These are phyloP conservation scores for Scaptomyza polygonia DNA, from an alignment of 2,888 invertebrate genomes.

Conservation along the genomic window DNA sequence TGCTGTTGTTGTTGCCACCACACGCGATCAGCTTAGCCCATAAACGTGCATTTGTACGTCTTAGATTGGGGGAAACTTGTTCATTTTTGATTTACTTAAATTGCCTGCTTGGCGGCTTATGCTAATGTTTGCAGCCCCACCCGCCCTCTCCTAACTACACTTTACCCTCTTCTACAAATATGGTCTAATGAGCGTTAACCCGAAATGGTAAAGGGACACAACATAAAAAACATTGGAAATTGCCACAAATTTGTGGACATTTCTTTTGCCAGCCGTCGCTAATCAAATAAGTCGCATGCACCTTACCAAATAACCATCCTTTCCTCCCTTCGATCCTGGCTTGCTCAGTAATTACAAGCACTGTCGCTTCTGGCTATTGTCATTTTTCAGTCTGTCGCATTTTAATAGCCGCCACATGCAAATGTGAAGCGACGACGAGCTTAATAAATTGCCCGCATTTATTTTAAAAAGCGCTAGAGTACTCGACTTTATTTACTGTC, in stretches of 20 bases:
- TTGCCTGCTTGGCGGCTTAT: conserved; percentile 68
- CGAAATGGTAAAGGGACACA: conserved; percentile 49
- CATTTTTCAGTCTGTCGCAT: conserved; percentile 65
- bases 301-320: conserved; percentile 42
- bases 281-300: conserved; percentile 61
- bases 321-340: neutral
- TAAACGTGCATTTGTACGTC: conserved; percentile 41
- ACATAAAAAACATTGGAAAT: conserved; percentile 35
- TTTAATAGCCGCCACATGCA: conserved; percentile 68
- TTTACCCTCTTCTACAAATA: conserved; percentile 50
- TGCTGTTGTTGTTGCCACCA: conserved; percentile 21
- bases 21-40: conserved; percentile 69
- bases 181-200: conserved; percentile 77
- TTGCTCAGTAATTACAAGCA: conserved; percentile 61
- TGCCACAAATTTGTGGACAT: conserved; percentile 32
- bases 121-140: conserved; percentile 54
- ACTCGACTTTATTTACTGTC: conserved; percentile 37
- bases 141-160: neutral
- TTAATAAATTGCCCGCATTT: conserved; percentile 73
- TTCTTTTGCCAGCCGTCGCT: conserved; percentile 27
- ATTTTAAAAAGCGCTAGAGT: conserved; percentile 36
- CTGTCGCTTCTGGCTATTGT: conserved; percentile 63
- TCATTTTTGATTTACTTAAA: conserved; percentile 70
- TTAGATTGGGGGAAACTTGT: conserved; percentile 12
- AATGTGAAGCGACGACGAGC: conserved; percentile 58